These are phyloP conservation scores for Cnemophilus loriae DNA, from an alignment of 2,113 vertebrate genomes.

Conservation along the genomic window DNA sequence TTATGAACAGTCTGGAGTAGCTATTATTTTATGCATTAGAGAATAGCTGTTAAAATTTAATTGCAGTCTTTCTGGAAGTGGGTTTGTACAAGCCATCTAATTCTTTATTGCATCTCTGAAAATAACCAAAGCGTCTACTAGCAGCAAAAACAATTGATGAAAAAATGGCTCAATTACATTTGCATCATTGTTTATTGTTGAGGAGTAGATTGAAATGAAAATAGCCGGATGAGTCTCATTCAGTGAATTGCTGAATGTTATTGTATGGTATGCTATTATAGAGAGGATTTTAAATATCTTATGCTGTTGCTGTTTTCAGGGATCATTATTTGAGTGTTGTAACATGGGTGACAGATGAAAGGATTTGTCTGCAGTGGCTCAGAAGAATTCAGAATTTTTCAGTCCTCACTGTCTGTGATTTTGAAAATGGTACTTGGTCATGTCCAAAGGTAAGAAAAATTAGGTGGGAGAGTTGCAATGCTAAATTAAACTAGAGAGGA, in stretches of 20 bases:
- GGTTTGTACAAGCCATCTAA: neutral
- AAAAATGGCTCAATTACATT: neutral
- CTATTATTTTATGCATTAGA: neutral
- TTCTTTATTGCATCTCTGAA: slow-evolving; percentile 1
- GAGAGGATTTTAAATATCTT: neutral
- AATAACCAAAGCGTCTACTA: neutral
- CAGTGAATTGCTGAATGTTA: neutral
- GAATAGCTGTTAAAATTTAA: neutral
- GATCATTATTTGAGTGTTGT: slow-evolving; percentile 77
- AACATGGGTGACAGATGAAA: slow-evolving; percentile 73
- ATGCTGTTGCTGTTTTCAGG: slow-evolving; percentile 53
- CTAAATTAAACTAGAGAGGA: neutral
- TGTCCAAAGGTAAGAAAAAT: slow-evolving; percentile 65
- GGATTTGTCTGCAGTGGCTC: slow-evolving; percentile 77
- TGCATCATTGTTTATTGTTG: neutral
- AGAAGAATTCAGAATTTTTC: slow-evolving; percentile 80
- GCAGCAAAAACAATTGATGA: neutral
- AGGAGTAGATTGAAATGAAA: slow-evolving; percentile 13
- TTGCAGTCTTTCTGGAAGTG: neutral
- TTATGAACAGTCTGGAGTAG: neutral
- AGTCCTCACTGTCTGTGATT: slow-evolving; percentile 71
- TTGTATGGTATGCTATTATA: neutral
- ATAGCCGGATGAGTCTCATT: neutral
- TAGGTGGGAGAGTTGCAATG: neutral
- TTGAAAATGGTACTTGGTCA: slow-evolving; percentile 29